Evolutionary conservation across 1,140 invertebrate genomes (phyloP).

Genomic region (Radopholus similis): DNA sequence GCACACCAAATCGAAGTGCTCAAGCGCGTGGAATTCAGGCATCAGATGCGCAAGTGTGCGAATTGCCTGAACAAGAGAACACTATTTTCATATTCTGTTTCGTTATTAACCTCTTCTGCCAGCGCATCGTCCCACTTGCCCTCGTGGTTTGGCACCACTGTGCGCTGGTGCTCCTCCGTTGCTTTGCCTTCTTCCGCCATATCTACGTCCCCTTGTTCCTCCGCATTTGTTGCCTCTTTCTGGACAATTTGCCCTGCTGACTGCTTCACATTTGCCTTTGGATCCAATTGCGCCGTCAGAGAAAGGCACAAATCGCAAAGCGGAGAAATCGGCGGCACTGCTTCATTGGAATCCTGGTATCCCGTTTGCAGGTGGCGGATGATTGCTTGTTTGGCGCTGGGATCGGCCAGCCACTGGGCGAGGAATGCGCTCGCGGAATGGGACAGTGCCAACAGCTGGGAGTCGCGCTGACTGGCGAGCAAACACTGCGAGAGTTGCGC

Average conservation of each 20-base stretch:
- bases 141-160: background rate
- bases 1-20: conserved; percentile 16
- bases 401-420: background rate
- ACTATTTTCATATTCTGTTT: background rate
- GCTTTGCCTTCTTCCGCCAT: background rate
- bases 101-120: conserved; percentile 3
- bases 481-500: conserved; percentile 2
- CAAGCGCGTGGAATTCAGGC: background rate
- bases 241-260: background rate
- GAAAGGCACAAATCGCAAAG: background rate
- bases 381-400: background rate
- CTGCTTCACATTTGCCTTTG: background rate
- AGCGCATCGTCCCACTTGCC: conserved; percentile 5
- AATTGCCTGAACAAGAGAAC: background rate
- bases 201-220: background rate
- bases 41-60: conserved; percentile 7
- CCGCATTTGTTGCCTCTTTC: background rate
- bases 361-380: background rate
- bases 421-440: conserved; percentile 1
- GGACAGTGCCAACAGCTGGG: background rate
- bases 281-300: conserved; percentile 2
- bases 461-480: background rate
- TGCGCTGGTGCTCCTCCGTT: background rate
- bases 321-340: background rate
- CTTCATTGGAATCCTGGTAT: background rate